Evolutionary conservation across 2,113 vertebrate genomes (phyloP).

Genomic region (Acanthisitta chloris): DNA sequence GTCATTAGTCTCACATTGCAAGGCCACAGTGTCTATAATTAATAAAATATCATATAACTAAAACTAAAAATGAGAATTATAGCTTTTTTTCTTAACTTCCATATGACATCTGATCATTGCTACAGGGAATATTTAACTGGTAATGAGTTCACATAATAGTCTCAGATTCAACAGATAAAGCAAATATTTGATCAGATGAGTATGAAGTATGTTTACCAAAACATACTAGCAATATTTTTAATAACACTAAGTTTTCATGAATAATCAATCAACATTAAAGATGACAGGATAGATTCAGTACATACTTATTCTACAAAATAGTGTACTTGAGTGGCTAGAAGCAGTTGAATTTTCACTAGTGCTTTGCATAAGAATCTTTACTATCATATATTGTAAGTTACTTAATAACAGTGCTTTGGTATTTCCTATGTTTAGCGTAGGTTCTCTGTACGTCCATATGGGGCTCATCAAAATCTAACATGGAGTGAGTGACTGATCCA

Average conservation of each 20-base stretch:
- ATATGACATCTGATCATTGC: constrained; percentile 3
- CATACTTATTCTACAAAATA: not conserved
- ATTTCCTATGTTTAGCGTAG: not conserved
- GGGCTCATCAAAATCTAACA: constrained; percentile 10
- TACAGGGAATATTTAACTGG: not conserved
- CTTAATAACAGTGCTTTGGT: not conserved
- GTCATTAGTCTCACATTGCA: constrained; percentile 22
- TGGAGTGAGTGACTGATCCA: constrained; percentile 35
- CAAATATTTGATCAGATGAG: not conserved
- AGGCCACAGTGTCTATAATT: constrained; percentile 40
- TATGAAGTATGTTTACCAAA: constrained; percentile 10
- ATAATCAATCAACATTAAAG: not conserved
- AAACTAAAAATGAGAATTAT: constrained; percentile 10
- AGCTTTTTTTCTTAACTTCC: constrained; percentile 1
- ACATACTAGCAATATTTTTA: constrained; percentile 9
- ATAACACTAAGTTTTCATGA: not conserved
- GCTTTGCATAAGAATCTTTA: not conserved
- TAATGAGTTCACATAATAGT: not conserved
- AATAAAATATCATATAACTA: not conserved
- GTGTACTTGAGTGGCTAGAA: not conserved
- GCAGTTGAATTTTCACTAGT: not conserved
- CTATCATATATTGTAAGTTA: not conserved
- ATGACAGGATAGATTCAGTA: not conserved
- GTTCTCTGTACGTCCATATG: not conserved
- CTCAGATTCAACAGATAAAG: not conserved